These are phyloP conservation scores for Linepithema humile DNA, from an alignment of 1,140 invertebrate species.

Conservation along the genomic window DNA sequence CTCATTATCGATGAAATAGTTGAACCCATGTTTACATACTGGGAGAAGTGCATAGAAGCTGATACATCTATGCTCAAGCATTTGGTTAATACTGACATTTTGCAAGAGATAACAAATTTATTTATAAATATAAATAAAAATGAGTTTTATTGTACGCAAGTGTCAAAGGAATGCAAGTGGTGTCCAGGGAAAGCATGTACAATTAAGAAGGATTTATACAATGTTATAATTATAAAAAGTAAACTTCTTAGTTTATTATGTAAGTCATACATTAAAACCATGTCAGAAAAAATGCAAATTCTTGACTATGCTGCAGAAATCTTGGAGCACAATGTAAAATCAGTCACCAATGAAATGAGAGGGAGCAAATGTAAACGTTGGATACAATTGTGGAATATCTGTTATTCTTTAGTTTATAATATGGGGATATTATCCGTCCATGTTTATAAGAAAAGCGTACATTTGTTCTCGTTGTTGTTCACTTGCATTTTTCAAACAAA, in stretches of 20 bases:
- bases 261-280: constrained; percentile 44
- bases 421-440: constrained; percentile 58
- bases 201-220: constrained; percentile 64
- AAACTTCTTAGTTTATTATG: constrained; percentile 57
- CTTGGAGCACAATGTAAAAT: constrained; percentile 55
- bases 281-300: constrained; percentile 48
- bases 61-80: not conserved
- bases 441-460: constrained; percentile 64
- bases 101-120: constrained; percentile 53
- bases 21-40: constrained; percentile 66
- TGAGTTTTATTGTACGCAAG: constrained; percentile 45
- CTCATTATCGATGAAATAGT: constrained; percentile 43
- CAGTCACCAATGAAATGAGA: constrained; percentile 59
- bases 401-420: constrained; percentile 70
- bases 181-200: constrained; percentile 59
- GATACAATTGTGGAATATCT: constrained; percentile 64
- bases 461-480: constrained; percentile 66
- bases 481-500: constrained; percentile 44
- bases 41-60: constrained; percentile 57
- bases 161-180: constrained; percentile 51
- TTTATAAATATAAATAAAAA: not conserved
- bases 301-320: constrained; percentile 42
- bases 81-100: constrained; percentile 49
- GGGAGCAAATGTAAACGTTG: constrained; percentile 65
- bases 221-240: constrained; percentile 42